Evolutionary conservation across 2,888 invertebrate species (phyloP).

Genomic region (Caprella mutica): DNA sequence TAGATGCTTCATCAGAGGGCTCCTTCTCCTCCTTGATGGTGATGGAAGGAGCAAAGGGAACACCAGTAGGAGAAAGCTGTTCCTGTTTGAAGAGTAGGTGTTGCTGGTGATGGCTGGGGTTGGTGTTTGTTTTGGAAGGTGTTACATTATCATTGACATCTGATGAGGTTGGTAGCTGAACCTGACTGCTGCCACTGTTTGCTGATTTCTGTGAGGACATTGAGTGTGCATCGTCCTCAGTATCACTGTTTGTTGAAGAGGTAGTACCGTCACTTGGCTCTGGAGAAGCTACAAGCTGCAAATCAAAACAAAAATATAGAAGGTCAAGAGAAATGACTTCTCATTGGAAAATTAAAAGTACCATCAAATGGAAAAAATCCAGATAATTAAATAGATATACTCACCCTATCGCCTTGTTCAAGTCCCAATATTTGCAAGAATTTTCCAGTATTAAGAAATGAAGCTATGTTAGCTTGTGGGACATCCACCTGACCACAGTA

Average conservation of each 20-base stretch:
- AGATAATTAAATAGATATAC: not conserved
- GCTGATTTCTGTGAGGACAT: not conserved
- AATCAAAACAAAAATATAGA: not conserved
- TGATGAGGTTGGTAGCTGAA: not conserved
- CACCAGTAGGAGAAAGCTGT: no score
- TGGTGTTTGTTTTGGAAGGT: not conserved
- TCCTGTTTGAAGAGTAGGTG: not conserved
- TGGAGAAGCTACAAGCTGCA: conserved; percentile 1
- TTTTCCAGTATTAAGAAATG: conserved; percentile 31
- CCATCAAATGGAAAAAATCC: not conserved
- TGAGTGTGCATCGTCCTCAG: conserved; percentile 7
- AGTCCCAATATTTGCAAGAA: conserved; percentile 30
- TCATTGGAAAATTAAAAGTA: not conserved
- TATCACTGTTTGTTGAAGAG: not conserved
- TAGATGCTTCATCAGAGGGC: no score
- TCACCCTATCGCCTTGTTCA: conserved; percentile 29
- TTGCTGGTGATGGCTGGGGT: not conserved
- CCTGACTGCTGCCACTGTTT: not conserved
- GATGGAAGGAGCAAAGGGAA: not conserved
- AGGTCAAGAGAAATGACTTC: not conserved
- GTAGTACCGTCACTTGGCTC: not conserved
- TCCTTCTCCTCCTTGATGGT: no score
- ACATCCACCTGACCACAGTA: conserved; percentile 33
- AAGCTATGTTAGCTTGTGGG: conserved; percentile 28
- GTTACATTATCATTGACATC: no score